These are phyloP conservation scores for Osmoderma eremita DNA, from an alignment of 2,888 invertebrate genomes.

Conservation along the genomic window DNA sequence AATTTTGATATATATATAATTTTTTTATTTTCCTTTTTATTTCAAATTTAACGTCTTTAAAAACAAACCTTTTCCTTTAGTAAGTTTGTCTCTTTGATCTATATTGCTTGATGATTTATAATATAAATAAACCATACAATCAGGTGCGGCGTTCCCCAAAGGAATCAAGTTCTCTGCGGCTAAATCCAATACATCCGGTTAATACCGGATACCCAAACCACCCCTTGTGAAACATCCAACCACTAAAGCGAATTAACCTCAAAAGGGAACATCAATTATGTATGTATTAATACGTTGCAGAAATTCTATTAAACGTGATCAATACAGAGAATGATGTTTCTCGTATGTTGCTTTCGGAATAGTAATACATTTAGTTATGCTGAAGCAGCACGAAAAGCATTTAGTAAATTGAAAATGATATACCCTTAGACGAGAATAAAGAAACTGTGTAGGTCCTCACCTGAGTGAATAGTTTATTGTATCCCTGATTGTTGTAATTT, in stretches of 20 bases:
- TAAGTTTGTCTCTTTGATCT: too few species aligned
- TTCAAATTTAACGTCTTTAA: too few species aligned
- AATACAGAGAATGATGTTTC: too few species aligned
- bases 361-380: too few species aligned
- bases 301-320: background rate
- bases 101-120: too few species aligned
- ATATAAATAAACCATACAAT: constrained; percentile 11
- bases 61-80: too few species aligned
- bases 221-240: constrained; percentile 16
- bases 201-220: constrained; percentile 19
- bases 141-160: constrained; percentile 4
- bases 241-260: constrained; percentile 8
- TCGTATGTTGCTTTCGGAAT: too few species aligned
- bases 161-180: constrained; percentile 30
- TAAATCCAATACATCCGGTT: constrained; percentile 34
- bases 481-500: constrained; percentile 77
- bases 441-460: constrained; percentile 62
- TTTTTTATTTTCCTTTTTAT: too few species aligned
- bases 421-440: background rate
- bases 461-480: constrained; percentile 87
- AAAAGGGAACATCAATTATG: background rate
- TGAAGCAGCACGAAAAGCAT: background rate
- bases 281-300: background rate
- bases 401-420: background rate
- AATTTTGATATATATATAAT: too few species aligned